Conservation (phyloP, 2,888 invertebrate species). For the Thysanoteuthis rhombus region DNA sequence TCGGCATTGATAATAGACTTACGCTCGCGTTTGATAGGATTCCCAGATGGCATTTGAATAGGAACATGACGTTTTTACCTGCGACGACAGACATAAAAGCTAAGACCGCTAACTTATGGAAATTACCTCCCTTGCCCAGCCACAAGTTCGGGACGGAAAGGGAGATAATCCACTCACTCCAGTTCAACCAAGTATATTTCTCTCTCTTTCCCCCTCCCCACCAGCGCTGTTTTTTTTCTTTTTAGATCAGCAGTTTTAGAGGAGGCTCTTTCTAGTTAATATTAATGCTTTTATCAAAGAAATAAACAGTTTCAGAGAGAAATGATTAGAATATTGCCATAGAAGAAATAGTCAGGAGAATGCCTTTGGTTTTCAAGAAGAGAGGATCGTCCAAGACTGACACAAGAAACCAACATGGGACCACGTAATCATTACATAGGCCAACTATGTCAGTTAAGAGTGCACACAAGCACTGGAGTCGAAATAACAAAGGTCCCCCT, state of each 20-base stretch:
- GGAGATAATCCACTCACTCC: background rate
- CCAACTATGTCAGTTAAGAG: background rate
- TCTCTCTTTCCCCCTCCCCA: background rate
- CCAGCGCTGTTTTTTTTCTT: background rate
- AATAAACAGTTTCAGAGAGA: background rate
- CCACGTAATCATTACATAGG: background rate
- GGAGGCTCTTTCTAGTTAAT: background rate
- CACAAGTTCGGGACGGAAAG: background rate
- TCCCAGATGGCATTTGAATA: slow-evolving; percentile 12
- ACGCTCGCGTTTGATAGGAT: background rate
- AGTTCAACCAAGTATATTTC: background rate
- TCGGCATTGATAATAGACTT: background rate
- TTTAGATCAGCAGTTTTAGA: background rate
- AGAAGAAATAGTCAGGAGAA: background rate
- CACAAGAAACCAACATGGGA: background rate
- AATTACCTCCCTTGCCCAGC: background rate
- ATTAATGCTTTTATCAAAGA: background rate
- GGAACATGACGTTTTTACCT: slow-evolving; percentile 12
- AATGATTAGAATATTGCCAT: background rate
- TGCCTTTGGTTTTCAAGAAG: background rate
- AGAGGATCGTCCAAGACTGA: background rate
- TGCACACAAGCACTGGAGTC: background rate
- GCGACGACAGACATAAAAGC: slow-evolving; percentile 12
- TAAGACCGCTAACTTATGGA: slow-evolving; percentile 12
- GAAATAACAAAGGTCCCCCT: background rate